Evolutionary conservation across 2,797 vertebrate species (phyloP).

Genomic region (Enteromius trimaculatus): DNA sequence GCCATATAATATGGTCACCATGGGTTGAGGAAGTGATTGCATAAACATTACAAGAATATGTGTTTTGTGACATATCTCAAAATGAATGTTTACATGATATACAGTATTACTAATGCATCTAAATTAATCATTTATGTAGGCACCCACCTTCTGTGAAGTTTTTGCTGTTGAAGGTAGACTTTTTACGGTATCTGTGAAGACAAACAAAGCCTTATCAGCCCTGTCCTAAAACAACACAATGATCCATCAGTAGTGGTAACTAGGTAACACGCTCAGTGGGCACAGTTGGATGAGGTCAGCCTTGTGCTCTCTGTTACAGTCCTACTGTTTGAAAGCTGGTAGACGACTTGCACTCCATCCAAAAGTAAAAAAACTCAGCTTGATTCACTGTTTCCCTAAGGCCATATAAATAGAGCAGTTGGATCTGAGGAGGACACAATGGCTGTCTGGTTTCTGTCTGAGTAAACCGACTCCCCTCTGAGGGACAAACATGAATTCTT

Average conservation of each 20-base stretch:
- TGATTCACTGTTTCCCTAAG: constrained; percentile 16
- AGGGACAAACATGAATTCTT: constrained; percentile 30
- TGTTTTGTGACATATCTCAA: not conserved
- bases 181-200: constrained; percentile 86
- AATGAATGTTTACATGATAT: not conserved
- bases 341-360: not conserved
- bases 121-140: not conserved
- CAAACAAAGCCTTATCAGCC: constrained; percentile 32
- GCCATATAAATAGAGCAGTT: constrained; percentile 29
- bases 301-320: constrained; percentile 15
- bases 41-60: not conserved
- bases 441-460: constrained; percentile 17
- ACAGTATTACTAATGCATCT: not conserved
- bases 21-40: not conserved
- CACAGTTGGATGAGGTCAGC: not conserved
- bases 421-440: not conserved
- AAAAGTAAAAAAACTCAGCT: constrained; percentile 6
- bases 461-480: not conserved
- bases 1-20: not conserved
- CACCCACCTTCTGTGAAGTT: constrained; percentile 91
- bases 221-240: constrained; percentile 25
- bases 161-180: constrained; percentile 88
- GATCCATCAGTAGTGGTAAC: constrained; percentile 13
- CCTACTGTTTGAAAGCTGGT: constrained; percentile 16
- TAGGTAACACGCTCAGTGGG: constrained; percentile 5